A percentile compares a stretch with the other conserved stretches of the same genome.
phyloP scores from a whole-genome alignment of 2,888 invertebrate genomes.

The Idaea aversata region DNA sequence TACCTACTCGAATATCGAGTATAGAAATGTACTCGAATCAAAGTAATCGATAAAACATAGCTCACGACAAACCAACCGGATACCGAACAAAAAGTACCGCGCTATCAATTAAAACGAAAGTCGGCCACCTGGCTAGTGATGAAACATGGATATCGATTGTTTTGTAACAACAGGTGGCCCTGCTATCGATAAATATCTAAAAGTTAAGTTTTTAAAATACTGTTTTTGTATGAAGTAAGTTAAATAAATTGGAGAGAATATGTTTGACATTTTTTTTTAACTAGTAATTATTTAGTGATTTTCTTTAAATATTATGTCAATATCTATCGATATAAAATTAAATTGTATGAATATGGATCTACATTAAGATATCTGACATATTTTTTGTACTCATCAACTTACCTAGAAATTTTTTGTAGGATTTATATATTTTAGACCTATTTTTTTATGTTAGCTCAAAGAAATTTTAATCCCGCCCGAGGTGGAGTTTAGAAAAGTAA shows the following conservation, averaged over 20 bases:
- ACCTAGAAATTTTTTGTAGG: too few species aligned
- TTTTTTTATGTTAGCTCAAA: too few species aligned
- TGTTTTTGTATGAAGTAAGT: not conserved
- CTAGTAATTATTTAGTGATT: too few species aligned
- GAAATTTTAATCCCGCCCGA: too few species aligned
- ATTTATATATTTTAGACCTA: too few species aligned
- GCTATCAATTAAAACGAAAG: slow-evolving; percentile 49
- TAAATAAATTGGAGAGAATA: not conserved
- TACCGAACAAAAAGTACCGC: slow-evolving; percentile 37
- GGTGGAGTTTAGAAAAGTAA: too few species aligned
- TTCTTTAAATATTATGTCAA: too few species aligned
- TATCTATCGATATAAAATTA: too few species aligned
- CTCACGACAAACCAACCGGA: slow-evolving; percentile 31
- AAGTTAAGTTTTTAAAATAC: not conserved
- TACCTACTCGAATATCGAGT: slow-evolving; percentile 9
- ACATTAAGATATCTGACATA: too few species aligned
- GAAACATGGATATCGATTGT: slow-evolving; percentile 23
- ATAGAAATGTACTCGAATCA: slow-evolving; percentile 20
- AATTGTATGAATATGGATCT: too few species aligned
- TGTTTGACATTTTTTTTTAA: too few species aligned
- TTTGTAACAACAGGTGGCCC: not conserved
- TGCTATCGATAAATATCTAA: not conserved
- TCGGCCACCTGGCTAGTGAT: slow-evolving; percentile 39
- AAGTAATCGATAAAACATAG: slow-evolving; percentile 36
- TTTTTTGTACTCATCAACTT: too few species aligned